A percentile compares a stretch with the other conserved stretches of the same genome.
These are phyloP conservation scores for Mystacornis crossleyi DNA, from an alignment of 2,113 vertebrate species.

Conservation along the genomic window DNA sequence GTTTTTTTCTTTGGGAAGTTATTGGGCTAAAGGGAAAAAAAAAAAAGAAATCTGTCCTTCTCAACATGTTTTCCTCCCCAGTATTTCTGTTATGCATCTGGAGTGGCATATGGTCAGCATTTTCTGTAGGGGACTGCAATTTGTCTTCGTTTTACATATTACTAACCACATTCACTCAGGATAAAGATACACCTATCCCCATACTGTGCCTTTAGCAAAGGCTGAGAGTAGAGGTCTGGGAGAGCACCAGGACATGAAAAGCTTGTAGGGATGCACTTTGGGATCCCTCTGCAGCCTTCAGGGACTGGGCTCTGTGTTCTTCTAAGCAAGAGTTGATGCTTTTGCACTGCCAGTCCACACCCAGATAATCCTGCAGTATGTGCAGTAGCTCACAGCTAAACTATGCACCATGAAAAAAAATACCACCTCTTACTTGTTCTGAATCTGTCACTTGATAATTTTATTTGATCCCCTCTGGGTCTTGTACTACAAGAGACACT, in stretches of 20 bases:
- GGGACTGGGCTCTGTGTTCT: neutral
- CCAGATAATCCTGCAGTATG: neutral
- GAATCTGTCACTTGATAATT: conserved; percentile 1
- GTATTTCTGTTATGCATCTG: neutral
- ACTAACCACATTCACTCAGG: neutral
- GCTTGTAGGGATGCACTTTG: neutral
- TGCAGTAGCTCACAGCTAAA: neutral
- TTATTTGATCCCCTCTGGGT: conserved; percentile 19
- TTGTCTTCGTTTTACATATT: neutral
- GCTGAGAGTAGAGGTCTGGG: neutral
- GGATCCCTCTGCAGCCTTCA: neutral
- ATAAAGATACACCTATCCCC: neutral
- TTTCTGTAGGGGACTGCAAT: neutral
- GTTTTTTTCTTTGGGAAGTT: neutral
- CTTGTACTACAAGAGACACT: conserved; percentile 12
- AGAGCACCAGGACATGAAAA: neutral
- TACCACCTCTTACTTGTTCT: neutral
- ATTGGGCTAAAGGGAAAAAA: neutral
- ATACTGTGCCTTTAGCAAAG: neutral
- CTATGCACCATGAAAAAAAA: neutral
- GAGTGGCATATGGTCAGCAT: neutral
- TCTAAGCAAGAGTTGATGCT: neutral
- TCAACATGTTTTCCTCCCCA: neutral
- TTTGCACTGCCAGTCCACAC: neutral
- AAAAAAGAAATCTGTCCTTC: neutral